phyloP scores from a whole-genome alignment of 2,888 invertebrate genomes.

The Tortricodes alternella region DNA sequence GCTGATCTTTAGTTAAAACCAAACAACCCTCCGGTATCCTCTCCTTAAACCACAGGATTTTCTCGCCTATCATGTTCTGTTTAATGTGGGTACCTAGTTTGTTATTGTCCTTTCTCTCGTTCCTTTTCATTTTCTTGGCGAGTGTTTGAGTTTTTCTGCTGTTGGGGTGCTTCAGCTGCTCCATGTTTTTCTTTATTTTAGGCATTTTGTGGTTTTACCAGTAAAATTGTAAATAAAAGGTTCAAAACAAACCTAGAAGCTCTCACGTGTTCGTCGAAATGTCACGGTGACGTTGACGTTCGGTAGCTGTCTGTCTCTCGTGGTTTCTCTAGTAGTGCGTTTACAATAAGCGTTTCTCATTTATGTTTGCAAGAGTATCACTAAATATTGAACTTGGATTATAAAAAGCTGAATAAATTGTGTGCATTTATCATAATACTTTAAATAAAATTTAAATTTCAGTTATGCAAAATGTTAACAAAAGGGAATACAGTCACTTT shows the following conservation, averaged over 20 bases:
- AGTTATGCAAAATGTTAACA: too few species aligned
- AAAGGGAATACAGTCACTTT: too few species aligned
- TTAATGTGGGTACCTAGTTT: constrained; percentile 87
- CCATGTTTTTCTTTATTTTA: constrained; percentile 62
- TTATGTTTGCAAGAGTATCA: neutral
- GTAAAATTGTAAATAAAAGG: neutral
- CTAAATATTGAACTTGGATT: too few species aligned
- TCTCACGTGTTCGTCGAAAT: neutral
- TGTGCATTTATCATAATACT: too few species aligned
- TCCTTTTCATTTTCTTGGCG: constrained; percentile 87
- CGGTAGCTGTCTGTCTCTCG: too few species aligned
- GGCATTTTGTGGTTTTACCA: constrained; percentile 54
- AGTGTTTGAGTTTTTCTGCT: constrained; percentile 91
- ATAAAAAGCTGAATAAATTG: too few species aligned
- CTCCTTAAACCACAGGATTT: constrained; percentile 90
- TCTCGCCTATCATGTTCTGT: constrained; percentile 89
- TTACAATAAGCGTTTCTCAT: neutral
- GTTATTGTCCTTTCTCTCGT: constrained; percentile 81
- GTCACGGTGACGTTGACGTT: neutral
- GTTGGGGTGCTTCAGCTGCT: constrained; percentile 90
- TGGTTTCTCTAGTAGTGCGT: neutral
- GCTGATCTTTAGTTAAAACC: constrained; percentile 83
- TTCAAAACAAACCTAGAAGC: constrained; percentile 3
- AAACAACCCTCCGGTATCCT: constrained; percentile 81
- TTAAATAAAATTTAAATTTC: too few species aligned